A percentile compares a stretch with the other conserved stretches of the same genome.
These are phyloP conservation scores for Hippocampus zosterae DNA, from an alignment of 2,113 vertebrate species.

Conservation along the genomic window DNA sequence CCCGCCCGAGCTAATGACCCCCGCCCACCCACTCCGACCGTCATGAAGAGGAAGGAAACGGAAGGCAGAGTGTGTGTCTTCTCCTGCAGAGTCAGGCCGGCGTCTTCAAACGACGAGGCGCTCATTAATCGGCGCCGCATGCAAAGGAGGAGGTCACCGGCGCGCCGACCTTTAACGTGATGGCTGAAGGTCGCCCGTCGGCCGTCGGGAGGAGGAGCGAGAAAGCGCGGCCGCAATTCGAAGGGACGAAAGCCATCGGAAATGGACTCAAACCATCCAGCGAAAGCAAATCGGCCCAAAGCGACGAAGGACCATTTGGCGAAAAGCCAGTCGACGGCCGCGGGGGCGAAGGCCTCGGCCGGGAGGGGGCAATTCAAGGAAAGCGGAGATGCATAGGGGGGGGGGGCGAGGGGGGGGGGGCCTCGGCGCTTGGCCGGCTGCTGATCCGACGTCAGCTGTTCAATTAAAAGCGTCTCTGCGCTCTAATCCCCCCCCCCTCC, in stretches of 20 bases:
- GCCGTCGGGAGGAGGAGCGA: too few relatives aligned
- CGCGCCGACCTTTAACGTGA: slow-evolving; percentile 47
- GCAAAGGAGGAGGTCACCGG: slow-evolving; percentile 47
- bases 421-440: not conserved
- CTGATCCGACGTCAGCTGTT: slow-evolving; percentile 37
- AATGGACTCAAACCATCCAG: not conserved
- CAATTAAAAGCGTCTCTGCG: slow-evolving; percentile 48
- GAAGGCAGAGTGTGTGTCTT: slow-evolving; percentile 57
- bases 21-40: slow-evolving; percentile 22
- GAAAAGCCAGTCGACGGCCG: too few relatives aligned
- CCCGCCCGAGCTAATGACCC: slow-evolving; percentile 42
- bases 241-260: too few relatives aligned
- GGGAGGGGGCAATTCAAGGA: too few relatives aligned
- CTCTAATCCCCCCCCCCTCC: slow-evolving; percentile 47
- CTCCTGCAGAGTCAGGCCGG: slow-evolving; percentile 51
- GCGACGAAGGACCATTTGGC: too few relatives aligned
- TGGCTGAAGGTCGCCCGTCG: slow-evolving; percentile 34
- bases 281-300: too few relatives aligned
- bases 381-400: too few relatives aligned
- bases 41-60: slow-evolving; percentile 51
- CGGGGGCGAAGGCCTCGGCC: too few relatives aligned
- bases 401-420: too few relatives aligned
- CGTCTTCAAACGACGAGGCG: slow-evolving; percentile 47
- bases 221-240: too few relatives aligned
- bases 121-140: slow-evolving; percentile 49